Evolutionary conservation across 2,113 vertebrate genomes (phyloP), one percentile per base, ranked within the genome.

Genomic region (Enhydra lutris): DNA sequence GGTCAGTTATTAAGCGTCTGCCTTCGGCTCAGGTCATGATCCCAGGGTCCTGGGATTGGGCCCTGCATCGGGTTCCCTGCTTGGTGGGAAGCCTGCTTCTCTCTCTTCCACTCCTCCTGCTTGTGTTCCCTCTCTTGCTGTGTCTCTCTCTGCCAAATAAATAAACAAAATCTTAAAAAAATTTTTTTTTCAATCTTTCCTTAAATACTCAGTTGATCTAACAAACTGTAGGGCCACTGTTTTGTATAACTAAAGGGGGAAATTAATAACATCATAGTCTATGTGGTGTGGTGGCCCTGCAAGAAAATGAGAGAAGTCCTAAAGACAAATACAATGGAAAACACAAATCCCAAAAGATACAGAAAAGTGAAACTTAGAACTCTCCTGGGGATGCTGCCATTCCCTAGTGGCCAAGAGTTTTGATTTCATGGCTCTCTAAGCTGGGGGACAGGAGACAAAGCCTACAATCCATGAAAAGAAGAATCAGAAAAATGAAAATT

Each of bases 401-500:
- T 91, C 36, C 42, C 63, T 86, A 39, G 36, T 93, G 82, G 26
- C 73, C 11, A 4, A 76, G 36, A 96, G 52, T 85, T 79, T 92
- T 88, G 21, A 1, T 73, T 84, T 91, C 31, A 91, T 80, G 88
- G 39, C 63, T 50, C 89, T n/a, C 26, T 79, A 89, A 76, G 18
- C 79, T 90, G 47, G 85, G 29, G 59, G 13, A 81, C 15, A 79
- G 45, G 39, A 71, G 91, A 79, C 74, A 89, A 92, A 89, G 47
- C 47, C 47, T 91, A 83, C 7, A 78, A 23, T n/a, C 7, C 61
- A 21, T 91, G 86, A 91, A 69, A 95, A 47, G 79, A 69, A 92
- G 18, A 93, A 85, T 50, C 89, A 34, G 63, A 91, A 93, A 95
- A 89, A 81, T 65, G 34, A 97, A 93, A 94, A 86, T 96, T 20